A percentile compares a stretch with the other conserved stretches of the same genome.
phyloP scores from a whole-genome alignment of 2,113 vertebrate species.

The Pseudolaguvia tuberculata region DNA sequence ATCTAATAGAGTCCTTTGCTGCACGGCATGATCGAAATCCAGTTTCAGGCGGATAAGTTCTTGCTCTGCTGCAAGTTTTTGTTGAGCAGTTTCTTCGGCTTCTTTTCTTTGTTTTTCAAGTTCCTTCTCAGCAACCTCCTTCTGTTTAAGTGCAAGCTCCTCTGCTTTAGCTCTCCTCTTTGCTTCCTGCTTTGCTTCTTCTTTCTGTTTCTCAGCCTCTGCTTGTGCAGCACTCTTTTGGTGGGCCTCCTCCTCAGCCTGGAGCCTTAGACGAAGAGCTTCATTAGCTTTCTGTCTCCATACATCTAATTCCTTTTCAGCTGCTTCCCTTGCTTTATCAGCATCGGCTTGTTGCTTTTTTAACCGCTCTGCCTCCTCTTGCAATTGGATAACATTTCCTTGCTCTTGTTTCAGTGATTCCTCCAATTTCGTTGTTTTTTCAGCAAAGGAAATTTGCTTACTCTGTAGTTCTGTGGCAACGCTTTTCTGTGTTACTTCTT shows the following conservation, averaged over 20 bases:
- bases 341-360: conserved; percentile 82
- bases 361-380: conserved; percentile 82
- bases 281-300: conserved; percentile 96
- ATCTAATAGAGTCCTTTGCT: conserved; percentile 86
- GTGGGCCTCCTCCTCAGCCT: conserved; percentile 90
- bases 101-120: conserved; percentile 83
- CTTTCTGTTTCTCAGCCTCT: conserved; percentile 91
- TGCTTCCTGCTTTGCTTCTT: conserved; percentile 84
- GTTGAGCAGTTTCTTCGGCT: conserved; percentile 83
- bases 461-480: conserved; percentile 77
- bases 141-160: conserved; percentile 83
- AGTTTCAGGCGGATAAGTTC: conserved; percentile 88
- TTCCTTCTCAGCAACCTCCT: conserved; percentile 85
- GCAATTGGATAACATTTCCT: conserved; percentile 77
- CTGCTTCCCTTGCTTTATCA: conserved; percentile 75
- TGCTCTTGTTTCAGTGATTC: conserved; percentile 86
- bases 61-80: conserved; percentile 84
- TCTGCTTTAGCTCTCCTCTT: conserved; percentile 83
- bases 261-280: conserved; percentile 83
- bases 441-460: conserved; percentile 71
- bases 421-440: conserved; percentile 81
- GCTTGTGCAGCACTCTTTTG: conserved; percentile 86
- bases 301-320: conserved; percentile 85
- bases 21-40: conserved; percentile 83
- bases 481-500: conserved; percentile 80